These are phyloP conservation scores for Pterobdella sp. DNA, from an alignment of 2,888 invertebrate species.

Conservation along the genomic window DNA sequence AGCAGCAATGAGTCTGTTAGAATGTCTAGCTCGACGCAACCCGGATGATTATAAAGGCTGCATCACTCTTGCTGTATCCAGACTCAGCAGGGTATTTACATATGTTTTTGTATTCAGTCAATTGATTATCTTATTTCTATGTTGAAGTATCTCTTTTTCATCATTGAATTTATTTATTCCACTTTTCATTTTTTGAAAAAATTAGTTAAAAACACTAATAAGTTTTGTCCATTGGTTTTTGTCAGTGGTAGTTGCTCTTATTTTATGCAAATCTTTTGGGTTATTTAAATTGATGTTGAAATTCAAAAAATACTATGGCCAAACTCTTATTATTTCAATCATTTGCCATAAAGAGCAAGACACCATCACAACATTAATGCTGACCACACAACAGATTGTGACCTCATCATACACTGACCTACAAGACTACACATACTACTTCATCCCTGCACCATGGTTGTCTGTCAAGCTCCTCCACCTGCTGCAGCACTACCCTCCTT, in stretches of 20 bases:
- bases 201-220: too few species aligned
- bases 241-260: too few species aligned
- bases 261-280: too few species aligned
- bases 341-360: too few species aligned
- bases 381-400: constrained; percentile 65
- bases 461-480: constrained; percentile 92
- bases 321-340: too few species aligned
- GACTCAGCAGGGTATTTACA: constrained; percentile 69
- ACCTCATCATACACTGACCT: constrained; percentile 98
- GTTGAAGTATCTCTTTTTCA: neutral
- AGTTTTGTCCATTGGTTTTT: too few species aligned
- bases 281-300: too few species aligned
- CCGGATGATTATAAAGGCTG: constrained; percentile 99
- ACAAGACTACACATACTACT: constrained; percentile 99
- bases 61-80: constrained; percentile 91
- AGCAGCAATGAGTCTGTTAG: constrained; percentile 92
- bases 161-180: too few species aligned
- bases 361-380: too few species aligned
- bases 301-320: too few species aligned
- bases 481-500: constrained; percentile 95
- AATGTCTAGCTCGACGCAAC: constrained; percentile 93
- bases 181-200: too few species aligned
- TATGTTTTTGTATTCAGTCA: neutral
- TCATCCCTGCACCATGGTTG: constrained; percentile 99
- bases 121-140: neutral